A percentile compares a stretch with the other conserved stretches of the same genome.
Evolutionary conservation across 1,140 invertebrate species (phyloP).

Genomic region (Helicoverpa armigera): DNA sequence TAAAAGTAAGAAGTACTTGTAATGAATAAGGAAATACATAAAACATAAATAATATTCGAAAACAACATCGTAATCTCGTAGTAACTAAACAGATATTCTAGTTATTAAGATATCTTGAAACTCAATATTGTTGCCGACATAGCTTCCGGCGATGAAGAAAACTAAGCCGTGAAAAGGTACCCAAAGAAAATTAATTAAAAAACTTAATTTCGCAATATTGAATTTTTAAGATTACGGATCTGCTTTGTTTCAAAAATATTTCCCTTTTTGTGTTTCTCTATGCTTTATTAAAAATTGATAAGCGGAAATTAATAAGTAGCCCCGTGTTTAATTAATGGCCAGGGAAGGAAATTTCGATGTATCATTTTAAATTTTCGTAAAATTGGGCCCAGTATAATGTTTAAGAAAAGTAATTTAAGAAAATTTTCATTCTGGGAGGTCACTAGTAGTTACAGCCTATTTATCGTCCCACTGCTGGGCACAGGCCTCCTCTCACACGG

Average conservation of each 20-base stretch:
- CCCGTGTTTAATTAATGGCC: conserved; percentile 49
- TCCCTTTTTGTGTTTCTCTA: conserved; percentile 27
- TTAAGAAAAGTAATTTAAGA: not conserved
- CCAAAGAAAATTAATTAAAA: conserved; percentile 82
- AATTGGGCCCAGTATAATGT: not conserved
- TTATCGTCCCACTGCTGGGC: too few species aligned
- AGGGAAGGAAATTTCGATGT: conserved; percentile 35
- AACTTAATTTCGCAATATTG: conserved; percentile 79
- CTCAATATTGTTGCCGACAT: conserved; percentile 68
- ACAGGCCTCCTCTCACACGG: too few species aligned
- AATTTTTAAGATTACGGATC: conserved; percentile 68
- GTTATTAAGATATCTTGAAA: conserved; percentile 47
- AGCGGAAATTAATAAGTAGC: conserved; percentile 50
- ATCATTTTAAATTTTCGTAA: conserved; percentile 6
- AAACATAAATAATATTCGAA: not conserved
- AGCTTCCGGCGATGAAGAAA: conserved; percentile 66
- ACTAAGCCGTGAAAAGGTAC: conserved; percentile 69
- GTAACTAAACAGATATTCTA: conserved; percentile 15
- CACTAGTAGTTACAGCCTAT: too few species aligned
- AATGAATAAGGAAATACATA: too few species aligned
- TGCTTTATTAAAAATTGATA: conserved; percentile 51
- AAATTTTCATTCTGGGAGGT: too few species aligned
- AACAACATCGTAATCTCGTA: not conserved
- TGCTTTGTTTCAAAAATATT: conserved; percentile 40
- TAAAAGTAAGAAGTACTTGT: too few species aligned